These are phyloP conservation scores for Harpagifer antarcticus DNA, from an alignment of 2,797 vertebrate genomes.

Conservation along the genomic window DNA sequence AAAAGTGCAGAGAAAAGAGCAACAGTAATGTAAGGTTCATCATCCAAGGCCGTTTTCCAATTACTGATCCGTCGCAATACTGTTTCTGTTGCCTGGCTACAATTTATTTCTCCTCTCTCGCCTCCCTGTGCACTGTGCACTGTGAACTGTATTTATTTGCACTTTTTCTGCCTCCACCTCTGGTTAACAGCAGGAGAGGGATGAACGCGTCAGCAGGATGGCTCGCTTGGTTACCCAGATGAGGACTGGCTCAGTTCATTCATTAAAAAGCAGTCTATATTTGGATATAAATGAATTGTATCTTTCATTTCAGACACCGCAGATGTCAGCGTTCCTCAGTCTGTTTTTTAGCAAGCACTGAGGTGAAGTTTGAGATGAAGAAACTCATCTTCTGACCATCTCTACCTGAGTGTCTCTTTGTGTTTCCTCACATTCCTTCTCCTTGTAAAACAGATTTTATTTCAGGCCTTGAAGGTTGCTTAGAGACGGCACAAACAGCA, in stretches of 20 bases:
- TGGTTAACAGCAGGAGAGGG: conserved; percentile 18
- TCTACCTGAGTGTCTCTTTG: conserved; percentile 43
- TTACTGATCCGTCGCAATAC: conserved; percentile 42
- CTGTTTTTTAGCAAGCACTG: conserved; percentile 6
- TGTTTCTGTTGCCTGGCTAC: conserved; percentile 53
- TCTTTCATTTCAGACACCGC: conserved; percentile 4
- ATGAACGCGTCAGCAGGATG: conserved; percentile 37
- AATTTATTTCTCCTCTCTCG: conserved; percentile 11
- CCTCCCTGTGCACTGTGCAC: conserved; percentile 16
- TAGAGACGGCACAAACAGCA: conserved; percentile 69
- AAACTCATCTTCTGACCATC: conserved; percentile 49
- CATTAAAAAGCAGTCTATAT: conserved; percentile 1
- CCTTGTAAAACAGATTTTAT: conserved; percentile 31
- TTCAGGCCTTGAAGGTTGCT: conserved; percentile 65
- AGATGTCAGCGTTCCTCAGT: conserved; percentile 3
- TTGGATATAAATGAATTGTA: conserved; percentile 3
- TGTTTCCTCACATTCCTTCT: conserved; percentile 44
- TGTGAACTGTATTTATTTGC: conserved; percentile 55
- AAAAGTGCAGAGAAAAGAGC: conserved; percentile 32
- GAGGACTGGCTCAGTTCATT: conserved; percentile 21
- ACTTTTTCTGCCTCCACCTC: conserved; percentile 39
- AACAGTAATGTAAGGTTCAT: conserved; percentile 53
- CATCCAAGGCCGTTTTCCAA: conserved; percentile 59
- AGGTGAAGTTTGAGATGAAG: conserved; percentile 23
- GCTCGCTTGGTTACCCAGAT: not conserved